Conservation (phyloP, 2,797 vertebrate species). For the Argya squamiceps region DNA sequence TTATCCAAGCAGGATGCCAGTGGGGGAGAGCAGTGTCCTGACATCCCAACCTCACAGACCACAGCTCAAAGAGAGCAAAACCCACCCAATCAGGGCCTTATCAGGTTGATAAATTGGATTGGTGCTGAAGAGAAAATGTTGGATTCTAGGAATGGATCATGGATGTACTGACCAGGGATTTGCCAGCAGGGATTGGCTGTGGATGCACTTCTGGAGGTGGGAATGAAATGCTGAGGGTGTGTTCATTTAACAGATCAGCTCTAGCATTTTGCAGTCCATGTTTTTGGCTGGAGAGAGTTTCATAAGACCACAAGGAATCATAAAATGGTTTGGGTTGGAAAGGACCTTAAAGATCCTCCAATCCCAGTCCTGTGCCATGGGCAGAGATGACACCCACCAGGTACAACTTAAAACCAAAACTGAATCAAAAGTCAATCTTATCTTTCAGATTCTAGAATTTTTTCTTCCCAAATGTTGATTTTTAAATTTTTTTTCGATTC, state of each 20-base stretch:
- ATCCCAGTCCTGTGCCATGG: neutral
- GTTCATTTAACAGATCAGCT: neutral
- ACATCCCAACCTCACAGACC: neutral
- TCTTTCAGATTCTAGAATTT: neutral
- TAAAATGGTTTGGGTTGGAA: neutral
- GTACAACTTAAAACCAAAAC: neutral
- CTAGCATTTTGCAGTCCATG: neutral
- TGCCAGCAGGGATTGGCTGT: neutral
- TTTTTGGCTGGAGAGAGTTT: neutral
- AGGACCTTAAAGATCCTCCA: neutral
- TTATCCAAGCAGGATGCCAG: neutral
- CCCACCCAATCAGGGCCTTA: neutral
- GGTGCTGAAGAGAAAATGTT: neutral
- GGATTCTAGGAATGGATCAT: neutral
- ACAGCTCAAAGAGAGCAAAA: neutral
- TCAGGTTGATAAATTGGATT: neutral
- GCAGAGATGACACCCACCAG: neutral
- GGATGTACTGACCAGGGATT: neutral
- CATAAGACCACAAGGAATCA: neutral
- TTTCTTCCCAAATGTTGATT: neutral
- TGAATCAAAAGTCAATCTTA: neutral
- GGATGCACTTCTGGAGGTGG: neutral
- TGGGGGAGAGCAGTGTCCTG: neutral
- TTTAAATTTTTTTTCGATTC: fast-evolving
- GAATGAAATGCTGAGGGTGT: neutral